Evolutionary conservation across 1,140 invertebrate genomes (phyloP).

Genomic region (Drosophila navojoa): DNA sequence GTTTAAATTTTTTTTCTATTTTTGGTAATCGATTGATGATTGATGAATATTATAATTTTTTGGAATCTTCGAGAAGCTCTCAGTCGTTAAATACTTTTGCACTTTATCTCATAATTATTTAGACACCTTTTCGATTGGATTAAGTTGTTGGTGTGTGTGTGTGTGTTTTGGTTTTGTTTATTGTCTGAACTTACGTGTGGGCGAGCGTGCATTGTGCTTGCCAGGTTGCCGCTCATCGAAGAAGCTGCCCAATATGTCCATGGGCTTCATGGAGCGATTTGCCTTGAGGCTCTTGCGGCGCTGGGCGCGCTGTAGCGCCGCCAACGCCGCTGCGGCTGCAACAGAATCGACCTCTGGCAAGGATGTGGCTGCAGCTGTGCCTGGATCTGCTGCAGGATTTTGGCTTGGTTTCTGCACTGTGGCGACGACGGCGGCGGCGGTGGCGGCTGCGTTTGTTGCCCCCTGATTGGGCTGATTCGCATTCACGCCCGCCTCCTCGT

Average conservation of each 20-base stretch:
- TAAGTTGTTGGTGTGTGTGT: background rate
- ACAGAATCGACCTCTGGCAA: constrained; percentile 36
- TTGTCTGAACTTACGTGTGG: constrained; percentile 76
- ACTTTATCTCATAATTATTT: constrained; percentile 15
- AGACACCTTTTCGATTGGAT: constrained; percentile 2
- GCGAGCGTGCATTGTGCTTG: constrained; percentile 63
- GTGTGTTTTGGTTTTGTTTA: background rate
- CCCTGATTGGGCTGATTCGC: constrained; percentile 15
- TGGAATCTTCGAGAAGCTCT: constrained; percentile 48
- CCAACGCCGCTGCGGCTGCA: constrained; percentile 30
- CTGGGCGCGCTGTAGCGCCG: constrained; percentile 45
- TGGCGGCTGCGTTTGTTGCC: background rate
- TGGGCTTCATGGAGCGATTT: constrained; percentile 70
- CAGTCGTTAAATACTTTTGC: background rate
- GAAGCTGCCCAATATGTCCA: constrained; percentile 72
- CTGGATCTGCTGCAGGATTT: no score
- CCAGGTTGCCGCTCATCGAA: constrained; percentile 67
- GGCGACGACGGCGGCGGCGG: background rate
- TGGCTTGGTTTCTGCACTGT: background rate
- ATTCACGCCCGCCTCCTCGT: constrained; percentile 49
- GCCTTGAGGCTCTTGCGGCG: constrained; percentile 78
- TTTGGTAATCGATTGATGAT: constrained; percentile 14
- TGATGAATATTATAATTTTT: constrained; percentile 20
- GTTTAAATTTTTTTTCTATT: constrained; percentile 5
- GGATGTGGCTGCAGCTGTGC: constrained; percentile 1